These are phyloP conservation scores for Lynx canadensis DNA, from an alignment of 2,113 vertebrate genomes.

Conservation along the genomic window DNA sequence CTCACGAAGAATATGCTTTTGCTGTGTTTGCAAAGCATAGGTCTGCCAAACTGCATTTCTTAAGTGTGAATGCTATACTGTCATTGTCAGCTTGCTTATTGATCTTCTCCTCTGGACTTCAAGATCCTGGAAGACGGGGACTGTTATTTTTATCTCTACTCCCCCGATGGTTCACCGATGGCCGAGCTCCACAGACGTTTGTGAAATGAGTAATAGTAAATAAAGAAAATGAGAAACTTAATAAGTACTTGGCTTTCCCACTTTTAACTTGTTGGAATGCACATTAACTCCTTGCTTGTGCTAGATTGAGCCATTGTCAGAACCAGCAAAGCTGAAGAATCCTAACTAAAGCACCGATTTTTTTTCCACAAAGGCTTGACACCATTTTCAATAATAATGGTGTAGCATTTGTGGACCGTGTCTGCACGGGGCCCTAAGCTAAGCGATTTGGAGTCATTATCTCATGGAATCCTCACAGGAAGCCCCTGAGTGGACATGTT, in stretches of 20 bases:
- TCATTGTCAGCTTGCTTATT: background rate
- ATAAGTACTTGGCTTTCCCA: background rate
- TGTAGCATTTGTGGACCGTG: background rate
- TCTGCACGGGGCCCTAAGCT: background rate
- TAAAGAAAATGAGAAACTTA: background rate
- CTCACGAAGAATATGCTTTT: no score
- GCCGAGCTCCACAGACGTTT: background rate
- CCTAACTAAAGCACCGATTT: background rate
- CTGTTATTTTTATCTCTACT: background rate
- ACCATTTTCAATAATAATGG: background rate
- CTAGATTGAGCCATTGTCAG: background rate
- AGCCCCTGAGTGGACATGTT: background rate
- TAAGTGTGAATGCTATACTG: background rate
- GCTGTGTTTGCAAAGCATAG: background rate
- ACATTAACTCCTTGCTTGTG: background rate
- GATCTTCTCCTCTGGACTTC: background rate
- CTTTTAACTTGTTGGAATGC: background rate
- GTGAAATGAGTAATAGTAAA: background rate
- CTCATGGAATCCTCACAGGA: background rate
- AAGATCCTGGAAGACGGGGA: background rate
- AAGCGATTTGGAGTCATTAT: background rate
- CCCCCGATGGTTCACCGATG: background rate
- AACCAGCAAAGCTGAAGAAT: constrained; percentile 16
- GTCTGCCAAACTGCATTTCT: background rate
- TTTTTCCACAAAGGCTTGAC: background rate